Conservation (phyloP, 1,140 invertebrate species). For the Harpegnathos saltator region DNA sequence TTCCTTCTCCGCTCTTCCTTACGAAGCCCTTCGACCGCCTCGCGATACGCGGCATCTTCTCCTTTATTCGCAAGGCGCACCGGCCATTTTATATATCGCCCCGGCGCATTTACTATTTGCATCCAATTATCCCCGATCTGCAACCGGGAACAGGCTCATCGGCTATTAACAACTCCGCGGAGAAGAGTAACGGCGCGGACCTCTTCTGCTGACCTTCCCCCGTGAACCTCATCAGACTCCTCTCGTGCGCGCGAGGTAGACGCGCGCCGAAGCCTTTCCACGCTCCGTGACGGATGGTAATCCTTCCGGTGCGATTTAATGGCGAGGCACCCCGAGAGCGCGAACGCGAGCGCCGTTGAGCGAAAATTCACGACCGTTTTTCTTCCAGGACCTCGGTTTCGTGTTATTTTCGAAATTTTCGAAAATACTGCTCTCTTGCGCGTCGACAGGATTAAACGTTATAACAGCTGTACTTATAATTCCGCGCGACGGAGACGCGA, state of each 20-base stretch:
- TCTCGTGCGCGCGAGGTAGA: constrained; percentile 46
- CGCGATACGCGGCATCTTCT: not conserved
- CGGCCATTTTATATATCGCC: constrained; percentile 42
- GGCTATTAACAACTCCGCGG: constrained; percentile 62
- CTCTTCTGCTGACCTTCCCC: constrained; percentile 58
- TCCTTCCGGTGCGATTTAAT: constrained; percentile 65
- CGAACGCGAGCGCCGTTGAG: constrained; percentile 36
- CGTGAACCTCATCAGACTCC: constrained; percentile 63
- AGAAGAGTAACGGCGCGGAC: constrained; percentile 58
- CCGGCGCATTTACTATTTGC: constrained; percentile 67
- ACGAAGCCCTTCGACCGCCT: constrained; percentile 27
- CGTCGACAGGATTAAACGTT: too few species aligned
- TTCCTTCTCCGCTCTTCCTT: constrained; percentile 45
- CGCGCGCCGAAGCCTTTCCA: constrained; percentile 47
- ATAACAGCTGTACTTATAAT: too few species aligned
- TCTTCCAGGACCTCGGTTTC: constrained; percentile 37
- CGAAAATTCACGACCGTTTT: constrained; percentile 55
- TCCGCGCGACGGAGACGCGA: too few species aligned
- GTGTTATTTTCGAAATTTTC: too few species aligned
- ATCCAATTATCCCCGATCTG: constrained; percentile 65
- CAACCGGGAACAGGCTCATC: constrained; percentile 52
- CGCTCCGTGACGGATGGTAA: constrained; percentile 60
- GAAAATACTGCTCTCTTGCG: too few species aligned
- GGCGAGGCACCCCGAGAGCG: constrained; percentile 42
- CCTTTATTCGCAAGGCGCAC: constrained; percentile 1